A percentile compares a stretch with the other conserved stretches of the same genome.
phyloP scores from a whole-genome alignment of 2,113 vertebrate species.

The Bambusicola thoracicus region DNA sequence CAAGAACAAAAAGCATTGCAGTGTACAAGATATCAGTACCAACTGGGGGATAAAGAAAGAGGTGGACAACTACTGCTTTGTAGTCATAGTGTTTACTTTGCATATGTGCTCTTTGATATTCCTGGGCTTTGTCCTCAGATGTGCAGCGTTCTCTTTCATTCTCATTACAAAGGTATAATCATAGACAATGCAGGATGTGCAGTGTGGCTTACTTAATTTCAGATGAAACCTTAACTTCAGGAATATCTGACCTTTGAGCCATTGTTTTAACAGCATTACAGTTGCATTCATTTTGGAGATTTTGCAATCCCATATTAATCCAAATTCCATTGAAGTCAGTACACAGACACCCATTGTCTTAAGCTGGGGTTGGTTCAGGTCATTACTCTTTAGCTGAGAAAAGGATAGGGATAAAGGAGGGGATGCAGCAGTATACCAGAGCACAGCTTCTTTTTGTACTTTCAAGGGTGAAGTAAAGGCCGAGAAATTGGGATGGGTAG shows the following conservation, averaged over 20 bases:
- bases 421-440: background rate
- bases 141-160: background rate
- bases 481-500: background rate
- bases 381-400: background rate
- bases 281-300: slow-evolving; percentile 53
- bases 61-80: background rate
- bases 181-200: background rate
- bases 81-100: background rate
- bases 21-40: background rate
- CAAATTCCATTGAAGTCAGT: slow-evolving; percentile 47
- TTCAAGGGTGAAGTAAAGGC: background rate
- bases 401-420: background rate
- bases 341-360: slow-evolving; percentile 41
- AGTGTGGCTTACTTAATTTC: slow-evolving; percentile 9
- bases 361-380: slow-evolving; percentile 48
- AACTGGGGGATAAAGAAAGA: background rate
- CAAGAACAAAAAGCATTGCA: slow-evolving; percentile 15
- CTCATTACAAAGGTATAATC: background rate
- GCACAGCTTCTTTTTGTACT: background rate
- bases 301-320: slow-evolving; percentile 58
- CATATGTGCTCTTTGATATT: accelerated
- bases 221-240: slow-evolving; percentile 20
- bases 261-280: slow-evolving; percentile 61
- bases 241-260: background rate
- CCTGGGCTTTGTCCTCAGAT: background rate